Evolutionary conservation across 2,113 vertebrate species (phyloP).

Genomic region (Lamprologus sp.): DNA sequence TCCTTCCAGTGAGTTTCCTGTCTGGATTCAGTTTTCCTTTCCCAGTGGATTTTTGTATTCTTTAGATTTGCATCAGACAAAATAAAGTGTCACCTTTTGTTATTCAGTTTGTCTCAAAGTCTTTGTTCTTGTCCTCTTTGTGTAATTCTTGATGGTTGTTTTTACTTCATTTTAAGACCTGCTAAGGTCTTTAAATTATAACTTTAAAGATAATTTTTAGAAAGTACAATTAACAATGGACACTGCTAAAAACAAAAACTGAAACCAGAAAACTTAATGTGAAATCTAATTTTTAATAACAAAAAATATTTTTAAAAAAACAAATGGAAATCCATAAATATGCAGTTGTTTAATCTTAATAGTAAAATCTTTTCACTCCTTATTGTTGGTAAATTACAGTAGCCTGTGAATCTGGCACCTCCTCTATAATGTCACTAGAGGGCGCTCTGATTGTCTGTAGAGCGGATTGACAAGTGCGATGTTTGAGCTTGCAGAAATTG

Average conservation of each 20-base stretch:
- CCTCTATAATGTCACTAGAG: not conserved
- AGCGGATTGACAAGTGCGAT: not conserved
- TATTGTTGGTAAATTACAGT: not conserved
- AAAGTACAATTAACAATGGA: not conserved
- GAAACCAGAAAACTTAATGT: not conserved
- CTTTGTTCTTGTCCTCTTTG: not conserved
- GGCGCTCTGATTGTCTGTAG: not conserved
- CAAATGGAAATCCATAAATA: not conserved
- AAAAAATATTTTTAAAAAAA: not conserved
- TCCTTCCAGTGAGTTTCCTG: not conserved
- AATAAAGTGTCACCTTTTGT: not conserved
- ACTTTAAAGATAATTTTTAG: accelerated
- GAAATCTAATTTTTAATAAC: not conserved
- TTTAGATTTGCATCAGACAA: not conserved
- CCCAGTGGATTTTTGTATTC: not conserved
- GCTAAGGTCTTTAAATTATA: not conserved
- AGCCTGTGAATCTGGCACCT: not conserved
- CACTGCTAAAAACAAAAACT: not conserved
- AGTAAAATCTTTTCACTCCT: not conserved
- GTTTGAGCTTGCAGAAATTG: not conserved
- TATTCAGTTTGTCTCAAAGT: not conserved
- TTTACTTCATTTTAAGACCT: not conserved
- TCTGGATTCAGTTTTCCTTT: not conserved
- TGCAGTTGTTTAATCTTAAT: not conserved
- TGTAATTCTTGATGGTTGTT: not conserved